Evolutionary conservation across 2,113 vertebrate species (phyloP), one percentile per base, ranked within the genome.

Genomic region (Cervus canadensis): DNA sequence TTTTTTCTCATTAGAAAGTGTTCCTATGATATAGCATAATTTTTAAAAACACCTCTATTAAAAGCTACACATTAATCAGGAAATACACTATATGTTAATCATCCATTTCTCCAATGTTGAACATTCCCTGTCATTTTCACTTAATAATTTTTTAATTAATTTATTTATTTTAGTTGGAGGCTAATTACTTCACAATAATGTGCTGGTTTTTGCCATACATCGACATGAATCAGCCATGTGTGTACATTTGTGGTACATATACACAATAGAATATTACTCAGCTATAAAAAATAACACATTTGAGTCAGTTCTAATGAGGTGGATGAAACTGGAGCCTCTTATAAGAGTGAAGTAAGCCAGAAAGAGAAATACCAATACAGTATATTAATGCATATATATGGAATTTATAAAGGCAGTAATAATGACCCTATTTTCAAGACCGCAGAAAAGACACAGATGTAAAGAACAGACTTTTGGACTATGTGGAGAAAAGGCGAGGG

Each of bases 211-310:
- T 36, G n/a, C n/a, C 64, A 21, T 67, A 67, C 64, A 67, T 11
- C 0, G 1, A 67, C n/a, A 23, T 21, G n/a, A 36, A 71, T 71
- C n/a, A 11, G n/a, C 5, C n/a, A 6, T 21, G 64, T 2, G 17
- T 36, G 64, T 71, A 71, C 5, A 36, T 71, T 36, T 36, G 64
- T 71, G 64, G n/a, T 21, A 36, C n/a, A 36, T 71, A 71, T 21
- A 71, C 9, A 71, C 17, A 67, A 36, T 36, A n/a, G 64, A 71
- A 36, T 71, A 71, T 36, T 71, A 36, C 17, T 71, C n/a, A 36
- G n/a, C 64, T 71, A 21, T 36, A 36, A 11, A 36, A 36, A 71
- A 21, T 5, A 71, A 36, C 2, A 9, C 17, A 23, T 71, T 71
- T 36, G n/a, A 36, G 17, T 71, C 67, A 2, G 0, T 71, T 71